Evolutionary conservation across 2,888 invertebrate species (phyloP).

Genomic region (Apamea epomidion): DNA sequence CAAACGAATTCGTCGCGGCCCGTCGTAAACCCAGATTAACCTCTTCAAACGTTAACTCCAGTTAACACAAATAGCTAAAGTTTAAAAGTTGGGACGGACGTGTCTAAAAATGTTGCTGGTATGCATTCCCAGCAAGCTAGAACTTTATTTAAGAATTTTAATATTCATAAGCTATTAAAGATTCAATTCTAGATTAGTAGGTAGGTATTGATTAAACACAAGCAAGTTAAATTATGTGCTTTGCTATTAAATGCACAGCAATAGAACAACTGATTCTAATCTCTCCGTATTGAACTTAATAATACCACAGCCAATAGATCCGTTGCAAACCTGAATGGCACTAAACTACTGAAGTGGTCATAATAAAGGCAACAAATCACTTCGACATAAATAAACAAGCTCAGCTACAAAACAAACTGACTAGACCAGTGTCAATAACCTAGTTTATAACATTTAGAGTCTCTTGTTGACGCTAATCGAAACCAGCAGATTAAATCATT

Average conservation of each 20-base stretch:
- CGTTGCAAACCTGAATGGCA: conserved; percentile 23
- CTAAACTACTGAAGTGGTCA: conserved; percentile 32
- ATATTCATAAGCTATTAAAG: conserved; percentile 26
- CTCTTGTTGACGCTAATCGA: conserved; percentile 52
- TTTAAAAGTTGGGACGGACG: conserved; percentile 46
- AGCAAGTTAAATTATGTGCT: conserved; percentile 32
- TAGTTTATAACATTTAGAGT: conserved; percentile 23
- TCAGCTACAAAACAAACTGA: conserved; percentile 24
- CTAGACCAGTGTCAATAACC: conserved; percentile 50
- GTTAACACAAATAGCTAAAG: conserved; percentile 59
- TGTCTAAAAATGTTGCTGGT: conserved; percentile 42
- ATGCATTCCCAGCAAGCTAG: not conserved
- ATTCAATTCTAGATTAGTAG: conserved; percentile 6
- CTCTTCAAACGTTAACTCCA: conserved; percentile 57
- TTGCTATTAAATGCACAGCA: conserved; percentile 10
- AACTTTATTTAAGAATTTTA: not conserved
- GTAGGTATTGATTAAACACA: conserved; percentile 13
- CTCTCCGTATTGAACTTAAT: conserved; percentile 33
- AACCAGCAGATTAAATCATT: conserved; percentile 53
- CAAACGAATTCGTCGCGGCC: conserved; percentile 62
- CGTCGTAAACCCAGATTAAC: conserved; percentile 67
- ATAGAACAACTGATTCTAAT: conserved; percentile 35
- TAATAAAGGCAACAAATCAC: conserved; percentile 50
- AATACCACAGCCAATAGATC: conserved; percentile 6
- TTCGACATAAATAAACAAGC: conserved; percentile 47